These are phyloP conservation scores for Capitulum mitella DNA, from an alignment of 2,888 invertebrate species.

Conservation along the genomic window DNA sequence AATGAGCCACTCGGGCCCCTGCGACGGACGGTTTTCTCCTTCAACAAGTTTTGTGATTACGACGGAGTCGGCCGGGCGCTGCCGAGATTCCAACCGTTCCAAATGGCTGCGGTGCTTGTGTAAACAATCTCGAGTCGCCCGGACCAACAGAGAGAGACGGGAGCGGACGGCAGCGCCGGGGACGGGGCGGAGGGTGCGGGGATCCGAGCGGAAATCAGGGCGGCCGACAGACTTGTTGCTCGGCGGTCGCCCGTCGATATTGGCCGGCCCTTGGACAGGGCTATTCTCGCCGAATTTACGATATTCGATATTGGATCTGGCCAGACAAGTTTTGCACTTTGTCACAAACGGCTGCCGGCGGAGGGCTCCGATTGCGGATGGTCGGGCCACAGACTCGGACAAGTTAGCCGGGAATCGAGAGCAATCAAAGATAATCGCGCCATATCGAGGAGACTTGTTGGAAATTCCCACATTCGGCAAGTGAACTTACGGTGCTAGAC, in stretches of 20 bases:
- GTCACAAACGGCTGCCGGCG: neutral
- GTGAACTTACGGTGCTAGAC: conserved; percentile 4
- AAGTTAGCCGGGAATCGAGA: neutral
- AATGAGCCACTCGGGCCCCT: neutral
- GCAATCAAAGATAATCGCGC: conserved; percentile 21
- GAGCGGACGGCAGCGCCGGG: too few species aligned
- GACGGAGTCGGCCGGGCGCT: neutral
- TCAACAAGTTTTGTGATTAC: neutral
- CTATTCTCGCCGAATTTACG: neutral
- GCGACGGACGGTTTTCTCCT: neutral
- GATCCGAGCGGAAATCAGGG: neutral
- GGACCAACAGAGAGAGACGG: conserved; percentile 10
- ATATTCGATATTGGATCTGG: conserved; percentile 21
- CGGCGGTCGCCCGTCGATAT: neutral
- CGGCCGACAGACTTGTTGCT: conserved; percentile 1
- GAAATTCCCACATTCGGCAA: conserved; percentile 12
- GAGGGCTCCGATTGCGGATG: neutral
- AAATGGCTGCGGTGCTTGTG: neutral
- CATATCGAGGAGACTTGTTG: conserved; percentile 6
- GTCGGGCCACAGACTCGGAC: neutral
- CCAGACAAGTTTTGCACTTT: conserved; percentile 19
- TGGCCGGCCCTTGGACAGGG: neutral
- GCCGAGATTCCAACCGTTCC: neutral
- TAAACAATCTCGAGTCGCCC: neutral
- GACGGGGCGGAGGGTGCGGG: neutral